phyloP scores from a whole-genome alignment of 2,888 invertebrate genomes.

The Neria commutata region DNA sequence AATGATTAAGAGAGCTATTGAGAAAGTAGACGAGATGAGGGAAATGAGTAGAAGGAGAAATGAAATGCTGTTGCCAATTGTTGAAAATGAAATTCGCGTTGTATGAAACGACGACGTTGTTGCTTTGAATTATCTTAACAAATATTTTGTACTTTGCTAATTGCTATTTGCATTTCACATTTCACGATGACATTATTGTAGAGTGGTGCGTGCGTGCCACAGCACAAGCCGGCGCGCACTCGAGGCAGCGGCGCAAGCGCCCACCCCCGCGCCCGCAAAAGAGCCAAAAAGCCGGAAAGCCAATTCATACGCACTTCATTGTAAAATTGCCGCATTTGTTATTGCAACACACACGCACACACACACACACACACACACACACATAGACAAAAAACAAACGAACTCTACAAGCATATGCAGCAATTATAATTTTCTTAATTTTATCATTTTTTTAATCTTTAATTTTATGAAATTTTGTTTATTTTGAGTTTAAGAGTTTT shows the following conservation, averaged over 20 bases:
- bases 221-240: no score
- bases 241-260: no score
- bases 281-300: no score
- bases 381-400: background rate
- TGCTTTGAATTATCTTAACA: background rate
- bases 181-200: no score
- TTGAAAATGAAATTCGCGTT: slow-evolving; percentile 48
- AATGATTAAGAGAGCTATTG: no score
- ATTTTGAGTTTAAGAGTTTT: background rate
- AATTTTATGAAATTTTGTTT: no score
- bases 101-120: no score
- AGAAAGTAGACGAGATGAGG: background rate
- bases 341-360: slow-evolving; percentile 17
- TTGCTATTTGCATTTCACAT: no score
- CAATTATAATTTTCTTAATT: background rate
- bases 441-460: background rate
- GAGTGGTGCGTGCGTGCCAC: no score
- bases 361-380: slow-evolving; percentile 21
- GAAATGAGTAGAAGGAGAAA: slow-evolving; percentile 20
- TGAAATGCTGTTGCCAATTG: slow-evolving; percentile 14
- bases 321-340: background rate
- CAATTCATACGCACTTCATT: background rate
- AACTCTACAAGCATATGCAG: no score
- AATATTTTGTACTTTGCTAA: background rate
- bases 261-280: no score